phyloP scores from a whole-genome alignment of 2,113 vertebrate genomes.

The Heterochromis multidens region DNA sequence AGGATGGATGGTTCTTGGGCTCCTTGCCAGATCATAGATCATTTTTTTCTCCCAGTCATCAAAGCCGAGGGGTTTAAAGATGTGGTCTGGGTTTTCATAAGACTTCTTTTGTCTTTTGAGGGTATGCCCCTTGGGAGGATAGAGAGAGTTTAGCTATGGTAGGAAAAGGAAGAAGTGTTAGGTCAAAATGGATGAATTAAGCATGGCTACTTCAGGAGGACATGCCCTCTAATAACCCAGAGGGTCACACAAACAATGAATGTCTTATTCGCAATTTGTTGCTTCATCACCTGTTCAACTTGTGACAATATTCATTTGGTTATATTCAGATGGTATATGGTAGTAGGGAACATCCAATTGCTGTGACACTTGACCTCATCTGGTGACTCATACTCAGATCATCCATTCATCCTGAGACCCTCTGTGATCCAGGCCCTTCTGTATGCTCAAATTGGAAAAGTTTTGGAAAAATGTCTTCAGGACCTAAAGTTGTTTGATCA shows the following conservation, averaged over 20 bases:
- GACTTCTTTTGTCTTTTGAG: background rate
- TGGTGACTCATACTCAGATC: background rate
- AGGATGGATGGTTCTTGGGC: background rate
- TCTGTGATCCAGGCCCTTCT: background rate
- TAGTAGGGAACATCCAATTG: background rate
- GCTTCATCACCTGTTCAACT: background rate
- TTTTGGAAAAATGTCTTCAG: background rate
- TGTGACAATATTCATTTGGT: background rate
- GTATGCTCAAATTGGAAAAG: background rate
- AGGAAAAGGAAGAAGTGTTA: background rate
- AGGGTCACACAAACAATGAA: background rate
- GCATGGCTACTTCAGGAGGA: background rate
- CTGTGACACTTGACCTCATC: background rate
- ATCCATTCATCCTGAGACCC: background rate
- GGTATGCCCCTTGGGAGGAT: background rate
- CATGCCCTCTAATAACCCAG: background rate
- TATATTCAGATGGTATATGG: background rate
- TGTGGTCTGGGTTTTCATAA: background rate
- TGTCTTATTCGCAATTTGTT: background rate
- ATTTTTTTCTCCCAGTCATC: background rate
- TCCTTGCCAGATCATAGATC: background rate
- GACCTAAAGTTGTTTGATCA: background rate
- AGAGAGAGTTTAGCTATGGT: background rate
- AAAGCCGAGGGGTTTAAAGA: background rate
- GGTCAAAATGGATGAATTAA: background rate